Base-by-base conservation (phyloP, 2,113 vertebrate genomes). In the Cyprichromis sp. region DNA sequence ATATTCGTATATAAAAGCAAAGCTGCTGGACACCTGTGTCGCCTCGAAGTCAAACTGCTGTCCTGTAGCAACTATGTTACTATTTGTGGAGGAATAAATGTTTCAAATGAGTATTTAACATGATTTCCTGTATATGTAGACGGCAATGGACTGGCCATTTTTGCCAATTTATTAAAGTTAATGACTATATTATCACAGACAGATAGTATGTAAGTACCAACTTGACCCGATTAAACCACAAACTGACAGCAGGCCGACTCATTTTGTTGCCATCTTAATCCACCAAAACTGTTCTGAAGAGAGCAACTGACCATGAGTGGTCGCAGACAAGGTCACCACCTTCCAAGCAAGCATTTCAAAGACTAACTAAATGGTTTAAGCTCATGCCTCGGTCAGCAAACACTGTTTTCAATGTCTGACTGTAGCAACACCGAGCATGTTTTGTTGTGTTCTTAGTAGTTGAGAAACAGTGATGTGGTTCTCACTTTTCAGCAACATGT, bases 11-110 rank as follows among this genome's bases (percentile, higher is more conserved):
- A 10, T 7, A 26, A 73, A 73, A 45, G 38, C 5, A 73, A 73
- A 42, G 38, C 5, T 73, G 21, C 38, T 0, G 0, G 13, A 7
- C 40, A 26, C 4, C 9, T 29, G 1, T 45, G 68, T 7, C 21
- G 47, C 13, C 47, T 26, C 45, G 40, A 24, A 45, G 21, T 29
- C 40, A 45, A 73, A 45, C 42, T 17, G 40, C 21, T 1, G 0
- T 45, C 40, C 9, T 47, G 13, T 45, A 42, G 40, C 68, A 73
- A 47, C 2, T 29, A 73, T 29, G 21, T 47, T 17, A 47, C 40
- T 26, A 73, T 73, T 29, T 47, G 40, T 73, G 40, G 38, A 73
- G 14, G 40, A 68, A 68, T n/a, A 66, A 66, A 66, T n/a, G 61
- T n/a, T 36, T 38, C 17, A 36, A 63, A 63, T 63, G 59, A 36